phyloP scores from a whole-genome alignment of 2,797 vertebrate species.

The Sebastes kiyomatsui region DNA sequence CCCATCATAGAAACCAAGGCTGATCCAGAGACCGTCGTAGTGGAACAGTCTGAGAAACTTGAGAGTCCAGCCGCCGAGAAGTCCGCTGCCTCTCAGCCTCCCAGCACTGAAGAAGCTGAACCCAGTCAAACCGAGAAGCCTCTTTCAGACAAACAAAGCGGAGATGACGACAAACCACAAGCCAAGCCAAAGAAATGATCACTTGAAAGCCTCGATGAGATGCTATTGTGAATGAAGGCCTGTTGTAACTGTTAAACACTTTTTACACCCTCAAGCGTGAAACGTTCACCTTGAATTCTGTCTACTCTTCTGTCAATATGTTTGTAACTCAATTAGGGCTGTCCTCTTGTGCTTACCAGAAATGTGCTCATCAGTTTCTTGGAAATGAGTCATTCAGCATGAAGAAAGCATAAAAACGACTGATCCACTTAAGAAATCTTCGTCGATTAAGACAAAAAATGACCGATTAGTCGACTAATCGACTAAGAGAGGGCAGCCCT shows the following conservation, averaged over 20 bases:
- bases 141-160: background rate
- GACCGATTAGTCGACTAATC: too few species aligned
- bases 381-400: too few species aligned
- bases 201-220: background rate
- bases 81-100: background rate
- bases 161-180: slow-evolving; percentile 1
- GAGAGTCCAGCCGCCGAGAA: background rate
- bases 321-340: background rate
- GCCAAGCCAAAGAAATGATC: slow-evolving; percentile 19
- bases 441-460: too few species aligned
- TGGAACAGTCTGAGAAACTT: background rate
- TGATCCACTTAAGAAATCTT: too few species aligned
- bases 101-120: slow-evolving; percentile 1
- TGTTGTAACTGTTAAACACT: background rate
- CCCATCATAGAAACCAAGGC: background rate
- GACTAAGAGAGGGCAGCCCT: too few species aligned
- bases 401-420: too few species aligned
- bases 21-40: slow-evolving; percentile 2
- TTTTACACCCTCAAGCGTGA: background rate
- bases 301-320: background rate
- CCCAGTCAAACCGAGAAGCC: slow-evolving; percentile 7
- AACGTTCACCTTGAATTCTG: background rate
- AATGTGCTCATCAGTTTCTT: too few species aligned
- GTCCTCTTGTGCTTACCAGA: too few species aligned
- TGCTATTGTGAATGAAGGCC: background rate